phyloP scores from a whole-genome alignment of 2,113 vertebrate species.

The Phaethon lepturus region DNA sequence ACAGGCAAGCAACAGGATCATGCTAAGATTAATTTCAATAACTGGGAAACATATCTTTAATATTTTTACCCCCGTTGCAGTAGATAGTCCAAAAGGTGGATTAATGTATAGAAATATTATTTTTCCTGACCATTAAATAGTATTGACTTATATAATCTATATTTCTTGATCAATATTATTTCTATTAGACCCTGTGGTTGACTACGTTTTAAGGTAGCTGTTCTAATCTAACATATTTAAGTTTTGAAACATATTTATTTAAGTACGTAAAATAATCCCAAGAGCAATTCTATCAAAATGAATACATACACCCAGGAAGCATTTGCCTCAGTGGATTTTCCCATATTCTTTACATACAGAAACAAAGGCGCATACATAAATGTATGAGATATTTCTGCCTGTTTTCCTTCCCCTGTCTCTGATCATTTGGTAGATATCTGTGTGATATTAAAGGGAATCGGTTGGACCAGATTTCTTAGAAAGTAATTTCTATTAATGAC shows the following conservation, averaged over 20 bases:
- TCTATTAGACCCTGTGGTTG: background rate
- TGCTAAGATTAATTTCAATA: background rate
- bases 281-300: background rate
- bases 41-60: background rate
- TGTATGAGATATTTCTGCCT: background rate
- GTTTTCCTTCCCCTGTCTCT: background rate
- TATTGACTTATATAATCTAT: background rate
- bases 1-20: background rate
- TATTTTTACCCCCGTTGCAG: background rate
- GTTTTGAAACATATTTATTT: background rate
- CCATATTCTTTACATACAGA: background rate
- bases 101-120: background rate
- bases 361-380: background rate
- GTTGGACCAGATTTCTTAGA: background rate
- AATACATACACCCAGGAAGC: background rate
- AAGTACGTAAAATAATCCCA: background rate
- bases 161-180: background rate
- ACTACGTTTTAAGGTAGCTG: background rate
- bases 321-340: background rate
- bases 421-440: background rate
- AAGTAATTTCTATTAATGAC: conserved; percentile 6
- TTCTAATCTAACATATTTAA: background rate
- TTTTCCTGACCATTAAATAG: background rate
- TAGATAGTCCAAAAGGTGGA: background rate
- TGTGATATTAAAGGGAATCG: background rate